Evolutionary conservation across 2,888 invertebrate genomes (phyloP), one percentile per base, ranked within the genome.

Genomic region (Leptinotarsa juncta): DNA sequence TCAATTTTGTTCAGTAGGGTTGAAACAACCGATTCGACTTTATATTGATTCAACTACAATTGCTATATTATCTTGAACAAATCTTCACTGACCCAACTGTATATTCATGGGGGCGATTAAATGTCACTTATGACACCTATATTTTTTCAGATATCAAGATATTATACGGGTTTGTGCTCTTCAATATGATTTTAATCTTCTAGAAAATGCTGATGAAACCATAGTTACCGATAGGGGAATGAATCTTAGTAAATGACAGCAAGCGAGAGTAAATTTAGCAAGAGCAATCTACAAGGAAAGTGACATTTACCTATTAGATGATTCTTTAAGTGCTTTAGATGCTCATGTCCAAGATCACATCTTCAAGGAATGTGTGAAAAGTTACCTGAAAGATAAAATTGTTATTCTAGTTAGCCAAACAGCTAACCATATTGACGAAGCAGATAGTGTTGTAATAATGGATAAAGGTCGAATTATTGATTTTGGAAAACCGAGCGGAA

Each of bases 291-390:
- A 96, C 87, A 92, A 93, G 51, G 92, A 95, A 72, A 92, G 95
- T 0, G 95, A 96, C 12, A 42, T 62, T 32, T 96, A 96, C 85
- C 87, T 97, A 10, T 88, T 97, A 67, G 97, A 97, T 86, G 97
- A 97, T 88, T 96, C 96, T 0, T 88, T 97, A 26, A 94, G 95
- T 79, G 96, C 97, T 0, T 95, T 97, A n/a, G 97, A 97, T 88
- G 91, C 95, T 0, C 94, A 94, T 53, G 96, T 97, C 3, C 94
- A 95, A 4, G 91, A 94, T 0, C 94, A 95, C 87, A 90, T 97
- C 80, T 97, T 96, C 88, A 94, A 96, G 83, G 91, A 93, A 84
- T 95, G 94, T 83, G 90, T 94, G 67, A 90, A 83, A 69, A 76
- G 42, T 15, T 91, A 92, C 81, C 88, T 95, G 78, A 89, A 90